phyloP scores from a whole-genome alignment of 1,140 invertebrate species.

The Zaprionus vittiger region DNA sequence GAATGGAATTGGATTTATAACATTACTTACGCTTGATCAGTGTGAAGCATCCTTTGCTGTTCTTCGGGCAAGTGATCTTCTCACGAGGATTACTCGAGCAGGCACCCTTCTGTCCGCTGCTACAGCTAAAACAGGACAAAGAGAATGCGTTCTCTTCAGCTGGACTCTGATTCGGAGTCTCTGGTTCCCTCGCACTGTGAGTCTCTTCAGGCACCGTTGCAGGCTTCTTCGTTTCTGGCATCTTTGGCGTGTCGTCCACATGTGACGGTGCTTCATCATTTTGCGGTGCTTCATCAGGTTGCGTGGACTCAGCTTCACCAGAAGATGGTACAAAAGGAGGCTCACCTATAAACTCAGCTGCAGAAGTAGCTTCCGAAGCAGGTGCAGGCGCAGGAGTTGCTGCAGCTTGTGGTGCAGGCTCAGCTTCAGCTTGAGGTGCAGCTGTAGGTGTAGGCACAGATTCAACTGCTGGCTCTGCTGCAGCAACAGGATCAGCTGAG shows the following conservation, averaged over 20 bases:
- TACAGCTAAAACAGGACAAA: conserved; percentile 41
- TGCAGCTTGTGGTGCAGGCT: not conserved
- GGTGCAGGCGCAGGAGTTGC: not conserved
- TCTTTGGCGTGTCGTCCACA: not conserved
- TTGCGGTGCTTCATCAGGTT: conserved; percentile 12
- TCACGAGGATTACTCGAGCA: conserved; percentile 29
- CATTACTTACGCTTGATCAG: conserved; percentile 49
- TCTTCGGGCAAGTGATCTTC: not conserved
- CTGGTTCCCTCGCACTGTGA: not conserved
- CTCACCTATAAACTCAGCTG: not conserved
- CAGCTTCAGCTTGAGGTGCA: conserved; percentile 6
- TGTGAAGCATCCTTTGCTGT: conserved; percentile 49
- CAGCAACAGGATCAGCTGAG: not conserved
- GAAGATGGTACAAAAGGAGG: not conserved
- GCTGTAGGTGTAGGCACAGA: not conserved
- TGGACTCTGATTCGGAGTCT: not conserved
- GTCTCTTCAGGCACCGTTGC: not conserved
- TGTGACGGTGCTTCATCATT: conserved; percentile 14
- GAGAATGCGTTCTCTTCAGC: not conserved
- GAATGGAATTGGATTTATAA: not conserved
- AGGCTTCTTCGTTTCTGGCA: not conserved
- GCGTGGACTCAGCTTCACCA: not conserved
- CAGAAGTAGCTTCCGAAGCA: not conserved
- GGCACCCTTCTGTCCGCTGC: conserved; percentile 30
- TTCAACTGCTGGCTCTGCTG: not conserved